These are phyloP conservation scores for Phylloscopus whistleri DNA, from an alignment of 2,113 vertebrate genomes.

Conservation along the genomic window DNA sequence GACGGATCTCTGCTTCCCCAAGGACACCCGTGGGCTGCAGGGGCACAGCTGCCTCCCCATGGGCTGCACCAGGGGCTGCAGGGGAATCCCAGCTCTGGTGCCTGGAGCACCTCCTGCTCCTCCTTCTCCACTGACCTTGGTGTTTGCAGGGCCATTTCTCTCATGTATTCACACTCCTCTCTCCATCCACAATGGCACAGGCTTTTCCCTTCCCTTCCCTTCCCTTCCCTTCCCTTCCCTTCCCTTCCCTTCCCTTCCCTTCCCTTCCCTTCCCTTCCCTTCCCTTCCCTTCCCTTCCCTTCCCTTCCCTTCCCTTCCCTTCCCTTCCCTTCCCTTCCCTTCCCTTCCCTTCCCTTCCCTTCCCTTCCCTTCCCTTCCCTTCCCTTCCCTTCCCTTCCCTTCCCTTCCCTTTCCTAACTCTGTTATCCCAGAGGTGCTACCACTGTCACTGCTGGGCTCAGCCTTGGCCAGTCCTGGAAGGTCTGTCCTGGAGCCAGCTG, in stretches of 20 bases:
- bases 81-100: fast-evolving
- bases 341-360: background rate
- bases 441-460: background rate
- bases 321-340: background rate
- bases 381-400: background rate
- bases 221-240: background rate
- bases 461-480: background rate
- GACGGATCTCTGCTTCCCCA: background rate
- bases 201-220: background rate
- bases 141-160: background rate
- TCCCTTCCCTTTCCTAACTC: background rate
- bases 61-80: background rate
- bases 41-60: background rate
- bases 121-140: background rate
- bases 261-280: background rate
- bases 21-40: background rate
- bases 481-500: fast-evolving
- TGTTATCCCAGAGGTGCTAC: fast-evolving
- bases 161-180: background rate
- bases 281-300: background rate
- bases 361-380: background rate
- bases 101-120: background rate
- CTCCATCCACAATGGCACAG: background rate
- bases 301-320: background rate
- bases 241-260: background rate